Evolutionary conservation across 2,888 invertebrate genomes (phyloP), one percentile per base, ranked within the genome.

Genomic region (Polylopha cassiicola): DNA sequence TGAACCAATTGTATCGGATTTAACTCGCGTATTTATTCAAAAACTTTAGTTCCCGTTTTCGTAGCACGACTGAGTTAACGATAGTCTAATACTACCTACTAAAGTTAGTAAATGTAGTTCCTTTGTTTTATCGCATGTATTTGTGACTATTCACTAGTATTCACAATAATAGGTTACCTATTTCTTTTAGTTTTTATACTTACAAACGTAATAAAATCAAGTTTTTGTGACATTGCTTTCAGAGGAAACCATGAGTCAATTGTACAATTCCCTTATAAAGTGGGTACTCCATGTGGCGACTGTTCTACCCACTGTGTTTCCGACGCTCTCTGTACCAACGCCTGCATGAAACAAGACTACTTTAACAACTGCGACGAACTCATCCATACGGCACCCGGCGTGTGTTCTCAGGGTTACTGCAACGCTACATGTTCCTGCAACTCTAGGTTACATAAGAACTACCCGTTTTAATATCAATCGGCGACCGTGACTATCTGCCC

Each of bases 331-430:
- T 94, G 94, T 74, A 90, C 88, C 21, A 94, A 94, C 75, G 63
- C 89, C 0, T 94, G 94, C 58, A 84, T 87, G 20, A 86, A 87
- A 45, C 89, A 89, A 22, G 92, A 93, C 67, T 73, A 87, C 20
- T 94, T 89, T 89, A 88, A 89, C 34, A 94, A 94, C 73, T 94
- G 94, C 67, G 77, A 73, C 10, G 88, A 91, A 36, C 76, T 94
- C 13, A 72, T n/a, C n/a, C n/a, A n/a, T n/a, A n/a, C n/a, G n/a
- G n/a, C n/a, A n/a, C 27, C 74, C 46, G 60, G 58, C 17, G 50
- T 71, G 2, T 85, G 85, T 44, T 38, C 22, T 1, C 89, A 90
- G 18, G 85, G 87, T 3, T 76, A 88, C 31, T 94, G 94, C 66
- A 88, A 88, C 44, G 94, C 94, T 0, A 93, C 93, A 3, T 94